Evolutionary conservation across 2,888 invertebrate species (phyloP).

Genomic region (Seira ritae): DNA sequence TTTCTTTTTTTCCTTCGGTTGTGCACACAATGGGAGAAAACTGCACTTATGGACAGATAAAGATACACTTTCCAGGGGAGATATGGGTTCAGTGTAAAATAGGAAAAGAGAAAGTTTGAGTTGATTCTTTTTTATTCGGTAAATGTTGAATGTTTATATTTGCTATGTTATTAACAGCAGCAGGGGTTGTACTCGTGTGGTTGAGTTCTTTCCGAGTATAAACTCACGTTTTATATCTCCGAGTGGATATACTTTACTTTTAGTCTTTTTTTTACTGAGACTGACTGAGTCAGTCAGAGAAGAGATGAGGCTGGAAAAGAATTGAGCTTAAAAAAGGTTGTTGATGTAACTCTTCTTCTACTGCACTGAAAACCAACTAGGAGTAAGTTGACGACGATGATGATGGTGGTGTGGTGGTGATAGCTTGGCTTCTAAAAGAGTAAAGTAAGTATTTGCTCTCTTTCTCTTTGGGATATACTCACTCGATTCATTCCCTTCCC

Average conservation of each 20-base stretch:
- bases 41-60: slow-evolving; percentile 50
- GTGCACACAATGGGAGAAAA: slow-evolving; percentile 27
- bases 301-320: slow-evolving; percentile 44
- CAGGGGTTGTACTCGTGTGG: not conserved
- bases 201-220: not conserved
- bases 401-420: slow-evolving; percentile 49
- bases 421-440: slow-evolving; percentile 63
- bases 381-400: slow-evolving; percentile 37
- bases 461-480: slow-evolving; percentile 63
- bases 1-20: slow-evolving; percentile 1
- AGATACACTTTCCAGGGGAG: slow-evolving; percentile 22
- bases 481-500: slow-evolving; percentile 24
- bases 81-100: slow-evolving; percentile 20
- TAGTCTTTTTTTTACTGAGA: not conserved
- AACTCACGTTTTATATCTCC: not conserved
- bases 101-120: slow-evolving; percentile 56
- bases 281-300: too few relatives aligned
- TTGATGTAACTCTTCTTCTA: slow-evolving; percentile 48
- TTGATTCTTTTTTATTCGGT: slow-evolving; percentile 48
- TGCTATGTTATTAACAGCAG: slow-evolving; percentile 56
- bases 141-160: slow-evolving; percentile 65
- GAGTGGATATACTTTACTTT: not conserved
- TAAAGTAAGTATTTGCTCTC: slow-evolving; percentile 64
- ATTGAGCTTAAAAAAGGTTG: slow-evolving; percentile 56
- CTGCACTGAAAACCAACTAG: not conserved